Base-by-base conservation (phyloP, 2,113 vertebrate genomes). In the Mastomys coucha region DNA sequence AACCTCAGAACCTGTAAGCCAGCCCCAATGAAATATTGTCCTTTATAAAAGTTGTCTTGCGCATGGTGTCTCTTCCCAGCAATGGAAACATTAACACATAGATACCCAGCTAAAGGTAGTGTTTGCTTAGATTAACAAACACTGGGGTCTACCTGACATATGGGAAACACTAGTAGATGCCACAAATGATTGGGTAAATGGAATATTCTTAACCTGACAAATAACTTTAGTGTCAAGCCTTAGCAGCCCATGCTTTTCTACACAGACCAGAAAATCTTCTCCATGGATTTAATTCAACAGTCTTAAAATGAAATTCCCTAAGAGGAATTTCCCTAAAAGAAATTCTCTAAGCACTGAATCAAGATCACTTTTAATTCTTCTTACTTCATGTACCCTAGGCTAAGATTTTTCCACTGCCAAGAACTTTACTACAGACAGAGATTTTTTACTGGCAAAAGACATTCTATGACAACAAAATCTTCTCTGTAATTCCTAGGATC, bases 301-400 rank as follows among this genome's bases (percentile, higher is more conserved):
- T 53, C 10, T 60, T 88, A 94, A 87, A 94, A 73, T 84, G 24
- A 96, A 97, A 72, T 97, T 78, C 33, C 86, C 51, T 73, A 58
- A 87, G 28, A 86, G 73, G 14, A 69, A 36, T 36, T 36, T 69
- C 5, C 67, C 67, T 69, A 69, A 69, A 33, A 69, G 67, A 33
- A 36, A 69, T 69, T 36, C 67, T 69, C 67, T 36, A 69, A 69
- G 51, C 19, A 60, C 5, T 77, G 13, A 6, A 56, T 53, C 45
- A 51, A 86, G 36, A 88, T 60, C 73, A 78, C 82, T 20, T 93
- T 93, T 81, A 93, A 88, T 81, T 96, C 73, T 96, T 33, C 53
- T 88, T 69, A n/a, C 56, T 36, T 85, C 89, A 24, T 42, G 67
- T 58, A 63, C 12, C 45, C 14, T 42, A 90, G 22, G 67, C 14